Evolutionary conservation across 2,797 vertebrate genomes (phyloP), one percentile per base, ranked within the genome.

Genomic region (Manis crassicaudata): DNA sequence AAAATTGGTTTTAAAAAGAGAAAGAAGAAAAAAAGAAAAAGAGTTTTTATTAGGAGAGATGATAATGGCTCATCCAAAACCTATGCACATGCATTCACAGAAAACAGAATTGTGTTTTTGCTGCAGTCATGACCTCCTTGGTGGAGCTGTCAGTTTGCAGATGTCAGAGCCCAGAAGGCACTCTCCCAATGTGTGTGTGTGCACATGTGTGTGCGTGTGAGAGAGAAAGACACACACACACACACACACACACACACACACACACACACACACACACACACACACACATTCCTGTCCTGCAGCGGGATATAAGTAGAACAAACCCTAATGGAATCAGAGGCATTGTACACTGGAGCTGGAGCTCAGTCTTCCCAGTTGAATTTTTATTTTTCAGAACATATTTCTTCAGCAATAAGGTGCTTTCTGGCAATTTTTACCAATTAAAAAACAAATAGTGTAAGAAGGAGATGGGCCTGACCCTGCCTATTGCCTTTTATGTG

Each of bases 381-480:
- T 46, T 72, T 93, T 83, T 80, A 29, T 70, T 91, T 90, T 94
- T 80, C 70, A 94, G 40, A 84, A 76, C 20, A 52, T 60, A 46
- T 88, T 81, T 95, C 56, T 90, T 92, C 3, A 92, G 58, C 46
- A 95, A 81, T 50, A 92, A 56, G 6, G 23, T 76, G 27, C 92
- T 92, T 88, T 62, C 62, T 81, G 80, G 60, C 43, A 63, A 3
- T 77, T 96, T 88, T 60, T 1, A 52, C 17, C 82, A 85, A 87
- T 46, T 58, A 43, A 87, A 79, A 84, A 90, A 23, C 70, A 86
- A 67, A 83, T 46, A 92, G 27, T 72, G 3, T 56, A 43, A 70
- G 25, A 65, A 14, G 43, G 84, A 93, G 65, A 84, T 67, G 46
- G 46, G 12, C 25, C 82, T 20, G 58, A 94, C 80, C 6, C 23